Conservation (phyloP, 2,888 invertebrate species). For the Eurytoma californica region DNA sequence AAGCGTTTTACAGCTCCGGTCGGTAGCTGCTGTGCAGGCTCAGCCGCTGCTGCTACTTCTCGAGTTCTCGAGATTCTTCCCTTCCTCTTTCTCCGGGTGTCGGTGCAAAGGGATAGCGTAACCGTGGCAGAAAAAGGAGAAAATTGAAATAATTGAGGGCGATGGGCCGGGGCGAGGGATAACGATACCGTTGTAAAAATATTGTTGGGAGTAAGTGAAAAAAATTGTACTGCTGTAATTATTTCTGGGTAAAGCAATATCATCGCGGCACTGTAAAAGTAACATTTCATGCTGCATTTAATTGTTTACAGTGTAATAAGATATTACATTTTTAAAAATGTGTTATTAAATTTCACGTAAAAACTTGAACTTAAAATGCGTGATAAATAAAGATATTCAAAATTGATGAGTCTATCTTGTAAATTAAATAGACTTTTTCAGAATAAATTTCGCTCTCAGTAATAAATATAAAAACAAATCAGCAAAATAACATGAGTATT, state of each 20-base stretch:
- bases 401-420: too few species aligned
- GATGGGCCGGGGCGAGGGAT: constrained; percentile 18
- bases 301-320: background rate
- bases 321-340: background rate
- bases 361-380: too few species aligned
- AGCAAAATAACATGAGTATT: too few species aligned
- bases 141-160: constrained; percentile 41
- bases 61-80: constrained; percentile 22
- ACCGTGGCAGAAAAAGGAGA: constrained; percentile 16
- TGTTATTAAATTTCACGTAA: background rate
- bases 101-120: background rate
- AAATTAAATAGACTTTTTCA: too few species aligned
- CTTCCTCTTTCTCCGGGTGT: constrained; percentile 6
- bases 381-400: background rate
- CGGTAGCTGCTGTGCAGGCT: constrained; percentile 53
- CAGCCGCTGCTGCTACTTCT: constrained; percentile 12
- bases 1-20: constrained; percentile 20
- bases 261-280: background rate
- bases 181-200: constrained; percentile 24
- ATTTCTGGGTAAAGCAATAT: background rate
- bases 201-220: background rate
- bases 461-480: too few species aligned
- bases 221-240: background rate
- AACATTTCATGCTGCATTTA: background rate
- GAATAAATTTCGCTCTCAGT: too few species aligned